Evolutionary conservation across 1,140 invertebrate genomes (phyloP), one percentile per base, ranked within the genome.

Genomic region (Sycobia sp.): DNA sequence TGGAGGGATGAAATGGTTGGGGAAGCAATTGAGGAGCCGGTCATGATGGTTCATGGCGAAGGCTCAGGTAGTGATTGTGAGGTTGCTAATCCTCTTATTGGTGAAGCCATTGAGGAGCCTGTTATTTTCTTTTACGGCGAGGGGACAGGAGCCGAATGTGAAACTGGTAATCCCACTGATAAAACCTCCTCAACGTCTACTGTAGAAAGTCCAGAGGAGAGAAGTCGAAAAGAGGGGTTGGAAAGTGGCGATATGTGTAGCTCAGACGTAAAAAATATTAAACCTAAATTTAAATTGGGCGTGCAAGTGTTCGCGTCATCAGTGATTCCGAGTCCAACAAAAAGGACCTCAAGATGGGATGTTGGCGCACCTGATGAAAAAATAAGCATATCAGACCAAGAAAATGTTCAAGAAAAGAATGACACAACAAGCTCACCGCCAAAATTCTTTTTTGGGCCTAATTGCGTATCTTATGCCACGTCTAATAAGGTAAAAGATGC

Each of bases 41-140:
- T 90, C 1, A 86, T 92, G 84, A 75, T 90, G 68, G 82, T 93
- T 3, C 86, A 84, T 57, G 91, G 91, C 1, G 86, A 89, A 70
- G 91, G 91, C 10, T 85, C 85, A 36, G 91, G 91, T 1, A 86
- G 82, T 49, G 87, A 89, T 32, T 91, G 89, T 71, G 86, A 91
- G 51, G 85, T 86, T 51, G 81, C 71, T 1, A 77, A 79, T 71
- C 80, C 79, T 34, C 76, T 76, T 7, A 72, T 84, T 64, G 85
- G 88, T 27, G 89, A 91, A 72, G 86, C 84, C 62, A 88, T 92
- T 49, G 86, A 87, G 73, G 90, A 92, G 74, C 87, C 87, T 7
- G 82, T 90, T 0, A 86, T 91, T 83, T 85, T 85, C 72, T 83
- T 92, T 69, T 85, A 83, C 67, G 91, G 91, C 2, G 86, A 88